Conservation (phyloP, 2,888 invertebrate species). For the Oscheius onirici region DNA sequence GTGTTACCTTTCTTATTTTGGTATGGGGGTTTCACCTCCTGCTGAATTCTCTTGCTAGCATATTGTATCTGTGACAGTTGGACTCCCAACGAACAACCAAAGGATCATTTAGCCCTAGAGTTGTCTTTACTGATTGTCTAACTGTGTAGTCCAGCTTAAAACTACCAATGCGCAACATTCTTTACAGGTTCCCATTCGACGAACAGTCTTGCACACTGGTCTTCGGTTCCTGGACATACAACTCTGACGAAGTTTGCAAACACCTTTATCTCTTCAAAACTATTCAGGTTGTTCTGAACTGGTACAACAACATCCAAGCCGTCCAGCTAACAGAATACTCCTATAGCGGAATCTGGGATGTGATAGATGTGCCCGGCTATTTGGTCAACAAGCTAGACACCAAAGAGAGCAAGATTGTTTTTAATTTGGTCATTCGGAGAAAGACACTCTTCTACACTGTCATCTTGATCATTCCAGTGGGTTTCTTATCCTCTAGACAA, state of each 20-base stretch:
- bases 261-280: not conserved
- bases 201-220: constrained; percentile 68
- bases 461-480: constrained; percentile 85
- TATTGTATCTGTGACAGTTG: too few species aligned
- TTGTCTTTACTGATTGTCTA: too few species aligned
- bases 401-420: constrained; percentile 66
- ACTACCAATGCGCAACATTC: not conserved
- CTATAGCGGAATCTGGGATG: constrained; percentile 98
- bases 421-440: constrained; percentile 73
- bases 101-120: too few species aligned
- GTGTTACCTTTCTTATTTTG: too few species aligned
- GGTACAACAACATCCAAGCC: constrained; percentile 82
- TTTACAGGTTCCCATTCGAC: constrained; percentile 58
- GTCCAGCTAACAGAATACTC: constrained; percentile 89
- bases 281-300: constrained; percentile 79
- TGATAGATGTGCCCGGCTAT: constrained; percentile 78
- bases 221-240: constrained; percentile 77
- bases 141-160: not conserved
- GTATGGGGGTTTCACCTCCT: too few species aligned
- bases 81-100: too few species aligned
- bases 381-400: constrained; percentile 53
- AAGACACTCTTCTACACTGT: constrained; percentile 99
- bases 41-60: too few species aligned
- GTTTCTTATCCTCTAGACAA: constrained; percentile 75
- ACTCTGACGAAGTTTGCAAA: constrained; percentile 87